A percentile compares a stretch with the other conserved stretches of the same genome.
These are phyloP conservation scores for Brachionus koreanus DNA, from an alignment of 1,140 invertebrate species.

Conservation along the genomic window DNA sequence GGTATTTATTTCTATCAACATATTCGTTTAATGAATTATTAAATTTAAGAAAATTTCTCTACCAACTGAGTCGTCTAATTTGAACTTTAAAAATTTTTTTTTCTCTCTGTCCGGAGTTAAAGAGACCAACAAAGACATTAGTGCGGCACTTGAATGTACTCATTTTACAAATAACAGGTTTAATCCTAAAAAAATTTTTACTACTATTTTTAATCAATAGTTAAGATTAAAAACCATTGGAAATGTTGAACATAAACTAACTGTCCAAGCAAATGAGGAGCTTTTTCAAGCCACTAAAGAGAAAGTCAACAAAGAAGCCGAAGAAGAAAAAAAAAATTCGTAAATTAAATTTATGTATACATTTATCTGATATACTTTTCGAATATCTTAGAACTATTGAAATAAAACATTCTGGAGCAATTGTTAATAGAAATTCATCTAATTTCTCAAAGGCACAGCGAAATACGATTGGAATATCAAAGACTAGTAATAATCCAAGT, in stretches of 20 bases:
- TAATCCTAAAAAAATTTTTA: background rate
- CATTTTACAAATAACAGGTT: slow-evolving; percentile 13
- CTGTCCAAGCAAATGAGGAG: slow-evolving; percentile 45
- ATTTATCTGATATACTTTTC: background rate
- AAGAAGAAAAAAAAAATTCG: slow-evolving; percentile 46
- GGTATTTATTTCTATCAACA: background rate
- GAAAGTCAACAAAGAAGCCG: slow-evolving; percentile 28
- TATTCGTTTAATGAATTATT: background rate
- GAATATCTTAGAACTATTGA: slow-evolving; percentile 32
- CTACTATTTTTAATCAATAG: background rate
- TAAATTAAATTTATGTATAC: background rate
- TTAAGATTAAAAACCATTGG: slow-evolving; percentile 38
- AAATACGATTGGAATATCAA: background rate
- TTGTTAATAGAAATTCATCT: background rate
- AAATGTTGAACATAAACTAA: slow-evolving; percentile 40
- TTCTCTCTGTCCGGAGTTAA: slow-evolving; percentile 37
- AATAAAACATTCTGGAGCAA: slow-evolving; percentile 24
- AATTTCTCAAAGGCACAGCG: background rate
- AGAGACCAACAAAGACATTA: slow-evolving; percentile 30
- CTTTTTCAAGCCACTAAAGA: slow-evolving; percentile 46
- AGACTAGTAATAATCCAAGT: background rate
- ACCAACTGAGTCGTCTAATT: slow-evolving; percentile 16
- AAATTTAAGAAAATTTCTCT: background rate
- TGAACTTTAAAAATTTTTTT: slow-evolving; percentile 16
- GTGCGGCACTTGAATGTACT: slow-evolving; percentile 25